phyloP scores from a whole-genome alignment of 2,888 invertebrate genomes.

The Rhorus exstirpatorius region DNA sequence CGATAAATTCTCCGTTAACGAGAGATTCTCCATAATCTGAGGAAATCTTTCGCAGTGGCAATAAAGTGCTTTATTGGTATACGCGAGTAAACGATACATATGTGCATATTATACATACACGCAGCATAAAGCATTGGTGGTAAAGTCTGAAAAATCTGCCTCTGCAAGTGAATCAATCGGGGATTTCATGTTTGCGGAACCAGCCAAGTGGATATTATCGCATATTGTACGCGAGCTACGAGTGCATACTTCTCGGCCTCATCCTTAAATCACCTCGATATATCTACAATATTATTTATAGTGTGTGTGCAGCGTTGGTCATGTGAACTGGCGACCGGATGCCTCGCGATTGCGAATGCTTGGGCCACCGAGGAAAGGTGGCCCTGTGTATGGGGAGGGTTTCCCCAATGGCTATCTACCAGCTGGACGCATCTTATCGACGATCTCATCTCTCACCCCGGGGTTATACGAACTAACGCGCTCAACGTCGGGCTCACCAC shows the following conservation, averaged over 20 bases:
- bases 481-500: conserved; percentile 67
- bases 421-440: conserved; percentile 82
- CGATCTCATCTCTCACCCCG: conserved; percentile 81
- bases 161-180: conserved; percentile 57
- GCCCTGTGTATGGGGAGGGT: conserved; percentile 55
- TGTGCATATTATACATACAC: not conserved
- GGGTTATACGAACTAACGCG: conserved; percentile 80
- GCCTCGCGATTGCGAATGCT: conserved; percentile 43
- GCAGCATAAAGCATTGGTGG: conserved; percentile 3
- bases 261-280: conserved; percentile 45
- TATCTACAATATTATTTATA: not conserved
- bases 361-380: conserved; percentile 60
- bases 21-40: conserved; percentile 43
- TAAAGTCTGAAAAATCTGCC: conserved; percentile 43
- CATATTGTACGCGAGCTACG: conserved; percentile 47
- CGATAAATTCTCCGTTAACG: conserved; percentile 23
- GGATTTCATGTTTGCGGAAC: conserved; percentile 58
- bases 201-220: conserved; percentile 56
- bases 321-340: conserved; percentile 37
- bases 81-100: not conserved
- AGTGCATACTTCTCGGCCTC: conserved; percentile 6
- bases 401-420: conserved; percentile 81
- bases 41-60: conserved; percentile 30
- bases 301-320: not conserved
- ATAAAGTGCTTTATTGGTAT: conserved; percentile 30